These are phyloP conservation scores for Macropus fuliginosus DNA, from an alignment of 2,797 vertebrate species.

Conservation along the genomic window DNA sequence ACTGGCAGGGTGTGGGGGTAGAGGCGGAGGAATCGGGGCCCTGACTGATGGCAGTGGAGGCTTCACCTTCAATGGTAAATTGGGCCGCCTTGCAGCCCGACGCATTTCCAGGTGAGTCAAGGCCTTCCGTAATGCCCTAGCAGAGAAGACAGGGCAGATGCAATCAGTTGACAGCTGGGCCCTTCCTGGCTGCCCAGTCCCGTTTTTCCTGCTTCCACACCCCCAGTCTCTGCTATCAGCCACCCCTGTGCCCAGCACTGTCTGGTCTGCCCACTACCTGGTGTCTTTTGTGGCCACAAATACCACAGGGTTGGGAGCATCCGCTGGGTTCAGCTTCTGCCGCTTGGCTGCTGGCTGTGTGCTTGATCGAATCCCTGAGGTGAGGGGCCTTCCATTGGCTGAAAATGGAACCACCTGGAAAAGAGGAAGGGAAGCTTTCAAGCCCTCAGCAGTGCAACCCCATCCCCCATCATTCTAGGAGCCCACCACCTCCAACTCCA, in stretches of 20 bases:
- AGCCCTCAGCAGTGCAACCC: not conserved
- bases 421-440: not conserved
- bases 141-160: not conserved
- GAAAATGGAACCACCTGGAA: conserved; percentile 91
- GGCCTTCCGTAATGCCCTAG: conserved; percentile 93
- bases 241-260: not conserved
- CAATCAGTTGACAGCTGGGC: not conserved
- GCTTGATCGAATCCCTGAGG: conserved; percentile 92
- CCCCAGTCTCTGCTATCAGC: not conserved
- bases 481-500: not conserved
- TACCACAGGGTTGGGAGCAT: conserved; percentile 96
- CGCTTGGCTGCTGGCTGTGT: conserved; percentile 93
- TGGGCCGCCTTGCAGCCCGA: conserved; percentile 93
- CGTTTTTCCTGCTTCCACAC: not conserved
- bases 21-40: conserved; percentile 80
- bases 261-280: conserved; percentile 84
- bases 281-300: conserved; percentile 98
- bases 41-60: conserved; percentile 85
- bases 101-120: conserved; percentile 95
- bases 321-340: conserved; percentile 95
- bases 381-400: conserved; percentile 93
- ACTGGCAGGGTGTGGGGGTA: conserved; percentile 90
- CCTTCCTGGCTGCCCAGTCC: not conserved
- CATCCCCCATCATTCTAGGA: not conserved
- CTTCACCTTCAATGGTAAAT: conserved; percentile 93